These are phyloP conservation scores for Tupiocoris notatus DNA, from an alignment of 2,888 invertebrate genomes.

Conservation along the genomic window DNA sequence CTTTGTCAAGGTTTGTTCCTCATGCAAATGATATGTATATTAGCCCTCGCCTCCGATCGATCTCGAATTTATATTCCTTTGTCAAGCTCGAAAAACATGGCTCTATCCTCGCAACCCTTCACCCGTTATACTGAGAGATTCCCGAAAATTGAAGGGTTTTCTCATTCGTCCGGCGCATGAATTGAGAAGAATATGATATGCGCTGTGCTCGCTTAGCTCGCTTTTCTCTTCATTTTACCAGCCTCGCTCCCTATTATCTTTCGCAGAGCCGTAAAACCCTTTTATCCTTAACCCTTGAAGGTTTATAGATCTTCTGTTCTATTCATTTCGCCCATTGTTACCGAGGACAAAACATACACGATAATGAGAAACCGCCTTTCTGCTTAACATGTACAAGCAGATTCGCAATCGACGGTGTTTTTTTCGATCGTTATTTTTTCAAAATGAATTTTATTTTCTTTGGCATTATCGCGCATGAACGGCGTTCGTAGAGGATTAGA, in stretches of 20 bases:
- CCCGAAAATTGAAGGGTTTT: conserved; percentile 29
- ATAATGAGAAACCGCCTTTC: conserved; percentile 22
- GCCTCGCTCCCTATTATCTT: conserved; percentile 27
- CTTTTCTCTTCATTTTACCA: conserved; percentile 35
- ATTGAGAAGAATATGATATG: conserved; percentile 32
- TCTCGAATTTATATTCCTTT: conserved; percentile 43
- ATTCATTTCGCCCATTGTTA: conserved; percentile 35
- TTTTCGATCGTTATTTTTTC: too few relatives aligned
- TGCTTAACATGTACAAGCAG: conserved; percentile 14
- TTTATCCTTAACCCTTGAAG: conserved; percentile 14
- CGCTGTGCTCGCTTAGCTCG: conserved; percentile 21
- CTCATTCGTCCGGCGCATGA: conserved; percentile 3
- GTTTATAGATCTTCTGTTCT: conserved; percentile 32
- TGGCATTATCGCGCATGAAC: too few relatives aligned
- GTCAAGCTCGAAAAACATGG: conserved; percentile 13
- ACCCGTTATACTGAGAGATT: conserved; percentile 12
- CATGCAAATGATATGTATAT: conserved; percentile 45
- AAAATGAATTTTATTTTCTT: too few relatives aligned
- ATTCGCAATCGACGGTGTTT: neutral
- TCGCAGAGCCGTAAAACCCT: conserved; percentile 27
- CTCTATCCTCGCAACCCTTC: neutral
- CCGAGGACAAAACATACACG: conserved; percentile 34
- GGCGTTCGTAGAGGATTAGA: too few relatives aligned
- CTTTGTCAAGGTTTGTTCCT: conserved; percentile 38
- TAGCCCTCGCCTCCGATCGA: conserved; percentile 28